Conservation (phyloP, 2,888 invertebrate genomes). For the Athetis lepigone region DNA sequence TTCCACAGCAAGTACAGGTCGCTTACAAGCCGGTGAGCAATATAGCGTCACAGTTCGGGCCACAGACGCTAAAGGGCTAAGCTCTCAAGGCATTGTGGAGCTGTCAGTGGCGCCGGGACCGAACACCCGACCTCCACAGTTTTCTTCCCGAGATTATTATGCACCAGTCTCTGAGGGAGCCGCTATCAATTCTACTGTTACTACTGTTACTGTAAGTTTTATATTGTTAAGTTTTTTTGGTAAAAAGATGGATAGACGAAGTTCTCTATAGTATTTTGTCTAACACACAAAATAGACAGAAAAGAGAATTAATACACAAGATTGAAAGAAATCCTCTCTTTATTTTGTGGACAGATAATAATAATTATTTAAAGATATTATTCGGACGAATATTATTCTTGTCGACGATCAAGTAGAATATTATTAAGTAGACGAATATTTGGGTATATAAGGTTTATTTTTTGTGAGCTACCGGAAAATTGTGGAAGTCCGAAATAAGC, state of each 20-base stretch:
- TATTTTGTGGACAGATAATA: too few relatives aligned
- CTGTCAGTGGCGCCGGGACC: constrained; percentile 96
- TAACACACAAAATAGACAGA: too few relatives aligned
- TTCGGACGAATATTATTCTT: too few relatives aligned
- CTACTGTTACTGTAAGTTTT: constrained; percentile 92
- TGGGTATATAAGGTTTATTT: too few relatives aligned
- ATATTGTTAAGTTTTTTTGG: constrained; percentile 4
- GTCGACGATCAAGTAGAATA: too few relatives aligned
- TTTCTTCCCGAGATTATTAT: constrained; percentile 95
- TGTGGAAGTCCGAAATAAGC: too few relatives aligned
- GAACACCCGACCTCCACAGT: constrained; percentile 95
- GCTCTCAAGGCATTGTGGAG: constrained; percentile 96
- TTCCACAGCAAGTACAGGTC: constrained; percentile 93
- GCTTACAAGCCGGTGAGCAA: constrained; percentile 96
- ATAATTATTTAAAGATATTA: too few relatives aligned
- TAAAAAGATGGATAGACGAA: background rate
- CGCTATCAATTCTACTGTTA: constrained; percentile 96
- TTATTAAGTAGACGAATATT: too few relatives aligned
- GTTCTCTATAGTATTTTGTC: too few relatives aligned
- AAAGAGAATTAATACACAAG: too few relatives aligned
- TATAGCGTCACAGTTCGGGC: constrained; percentile 97
- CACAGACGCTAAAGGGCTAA: constrained; percentile 94
- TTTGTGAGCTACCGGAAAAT: too few relatives aligned
- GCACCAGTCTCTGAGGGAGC: constrained; percentile 97
- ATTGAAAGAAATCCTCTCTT: too few relatives aligned